Percentiles rank a stretch among this genome's conserved stretches.
phyloP scores from a whole-genome alignment of 2,113 vertebrate genomes.

The Chelonoidis abingdonii region DNA sequence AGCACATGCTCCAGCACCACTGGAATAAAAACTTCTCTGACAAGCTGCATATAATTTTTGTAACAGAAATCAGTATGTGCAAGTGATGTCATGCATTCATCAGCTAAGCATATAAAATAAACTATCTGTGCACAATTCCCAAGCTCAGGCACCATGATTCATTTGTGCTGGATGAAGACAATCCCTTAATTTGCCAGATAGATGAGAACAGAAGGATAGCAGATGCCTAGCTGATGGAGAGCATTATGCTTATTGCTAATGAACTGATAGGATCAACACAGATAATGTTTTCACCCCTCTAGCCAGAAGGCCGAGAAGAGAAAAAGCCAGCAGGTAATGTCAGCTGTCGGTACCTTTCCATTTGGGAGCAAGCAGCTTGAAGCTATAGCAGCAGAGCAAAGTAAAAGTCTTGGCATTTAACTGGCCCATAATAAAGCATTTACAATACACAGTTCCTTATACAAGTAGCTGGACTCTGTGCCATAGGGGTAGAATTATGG shows the following conservation, averaged over 20 bases:
- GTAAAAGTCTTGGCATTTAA: background rate
- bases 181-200: rapidly evolving
- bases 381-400: background rate
- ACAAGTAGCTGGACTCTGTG: background rate
- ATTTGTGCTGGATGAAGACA: background rate
- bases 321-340: background rate
- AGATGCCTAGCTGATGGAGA: background rate
- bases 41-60: background rate
- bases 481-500: background rate
- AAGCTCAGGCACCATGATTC: background rate
- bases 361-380: background rate
- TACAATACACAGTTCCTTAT: background rate
- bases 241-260: background rate
- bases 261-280: background rate
- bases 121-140: background rate
- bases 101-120: background rate
- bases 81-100: rapidly evolving
- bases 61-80: background rate
- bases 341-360: background rate
- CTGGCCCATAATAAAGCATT: background rate
- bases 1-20: background rate
- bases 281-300: background rate
- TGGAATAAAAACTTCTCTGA: background rate
- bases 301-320: background rate
- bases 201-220: background rate